Evolutionary conservation across 2,888 invertebrate genomes (phyloP), one percentile per base, ranked within the genome.

Genomic region (Panzeria rudis): DNA sequence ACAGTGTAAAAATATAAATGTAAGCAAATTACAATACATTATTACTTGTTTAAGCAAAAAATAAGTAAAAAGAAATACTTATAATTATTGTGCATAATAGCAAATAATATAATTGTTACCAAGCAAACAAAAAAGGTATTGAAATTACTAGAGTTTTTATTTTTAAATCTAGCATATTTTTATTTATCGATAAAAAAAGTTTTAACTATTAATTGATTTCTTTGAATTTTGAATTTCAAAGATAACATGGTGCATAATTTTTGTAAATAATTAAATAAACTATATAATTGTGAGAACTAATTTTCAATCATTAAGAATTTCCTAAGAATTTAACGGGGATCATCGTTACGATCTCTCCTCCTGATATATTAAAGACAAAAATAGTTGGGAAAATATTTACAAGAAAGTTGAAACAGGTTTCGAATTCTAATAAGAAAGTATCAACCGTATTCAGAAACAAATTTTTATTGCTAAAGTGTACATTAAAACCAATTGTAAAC

Each of bases 71-170:
- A 25, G 13, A 78, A 47, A 32, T 23, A 66, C 17, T 44, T 20
- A 44, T 50, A 38, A 61, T 61, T 9, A 56, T 47, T 47, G 17
- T 41, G 25, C 15, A 38, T 11, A 78, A 52, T 13, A 79, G 64
- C 44, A 66, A 76, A 23, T 56, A 76, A 54, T 44, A 41, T n/a
- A 76, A 66, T 59, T 77, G 66, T 56, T 76, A 44, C 44, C 56
- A 56, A 77, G 66, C 50, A 52, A 52, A 32, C 47, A 25, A 52
- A 32, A 59, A 72, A 79, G 79, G 79, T 79, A 79, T 79, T 79
- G 44, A 47, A 61, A 52, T 59, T 50, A 38, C 44, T 47, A 29
- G 13, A 25, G 17, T 17, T 41, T 32, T 23, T n/a, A 29, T 66
- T 64, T 17, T 20, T 23, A 23, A n/a, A n/a, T n/a, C n/a, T n/a